Evolutionary conservation across 1,140 invertebrate genomes (phyloP).

Genomic region (Leptinotarsa undecemlineata): DNA sequence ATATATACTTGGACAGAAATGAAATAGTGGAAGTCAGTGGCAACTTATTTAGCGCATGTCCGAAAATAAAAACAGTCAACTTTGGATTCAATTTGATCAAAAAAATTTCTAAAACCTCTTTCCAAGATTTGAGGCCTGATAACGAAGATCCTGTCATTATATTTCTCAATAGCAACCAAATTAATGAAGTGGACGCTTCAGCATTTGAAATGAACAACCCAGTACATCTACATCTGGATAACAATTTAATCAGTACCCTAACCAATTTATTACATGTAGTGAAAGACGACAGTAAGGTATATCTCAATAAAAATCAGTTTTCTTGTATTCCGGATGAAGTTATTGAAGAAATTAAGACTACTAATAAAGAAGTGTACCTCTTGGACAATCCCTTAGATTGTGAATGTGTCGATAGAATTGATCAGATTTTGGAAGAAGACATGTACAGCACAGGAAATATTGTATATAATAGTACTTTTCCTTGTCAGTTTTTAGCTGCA

Average conservation of each 20-base stretch:
- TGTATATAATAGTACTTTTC: conserved; percentile 15
- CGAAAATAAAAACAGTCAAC: conserved; percentile 24
- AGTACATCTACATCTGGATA: conserved; percentile 30
- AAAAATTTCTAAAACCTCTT: conserved; percentile 13
- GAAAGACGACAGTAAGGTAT: conserved; percentile 29
- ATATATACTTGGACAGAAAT: conserved; percentile 40
- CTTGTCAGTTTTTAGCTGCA: conserved; percentile 1
- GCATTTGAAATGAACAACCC: conserved; percentile 26
- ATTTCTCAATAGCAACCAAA: conserved; percentile 28
- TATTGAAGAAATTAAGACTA: conserved; percentile 23
- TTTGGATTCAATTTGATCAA: conserved; percentile 28
- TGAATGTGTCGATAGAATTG: conserved; percentile 32
- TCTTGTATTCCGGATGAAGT: conserved; percentile 34
- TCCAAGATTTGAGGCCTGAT: conserved; percentile 24
- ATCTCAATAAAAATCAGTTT: conserved; percentile 32
- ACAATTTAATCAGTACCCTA: conserved; percentile 14
- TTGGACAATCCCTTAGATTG: conserved; percentile 38
- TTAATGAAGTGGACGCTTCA: conserved; percentile 13
- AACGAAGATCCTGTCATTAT: conserved; percentile 12
- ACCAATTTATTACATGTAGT: conserved; percentile 14
- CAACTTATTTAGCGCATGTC: conserved; percentile 27
- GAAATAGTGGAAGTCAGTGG: conserved; percentile 28
- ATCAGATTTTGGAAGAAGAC: conserved; percentile 15
- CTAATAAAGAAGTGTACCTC: conserved; percentile 18
- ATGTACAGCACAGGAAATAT: background rate